A percentile compares a stretch with the other conserved stretches of the same genome.
These are phyloP conservation scores for Dynastes tityus DNA, from an alignment of 2,888 invertebrate species.

Conservation along the genomic window DNA sequence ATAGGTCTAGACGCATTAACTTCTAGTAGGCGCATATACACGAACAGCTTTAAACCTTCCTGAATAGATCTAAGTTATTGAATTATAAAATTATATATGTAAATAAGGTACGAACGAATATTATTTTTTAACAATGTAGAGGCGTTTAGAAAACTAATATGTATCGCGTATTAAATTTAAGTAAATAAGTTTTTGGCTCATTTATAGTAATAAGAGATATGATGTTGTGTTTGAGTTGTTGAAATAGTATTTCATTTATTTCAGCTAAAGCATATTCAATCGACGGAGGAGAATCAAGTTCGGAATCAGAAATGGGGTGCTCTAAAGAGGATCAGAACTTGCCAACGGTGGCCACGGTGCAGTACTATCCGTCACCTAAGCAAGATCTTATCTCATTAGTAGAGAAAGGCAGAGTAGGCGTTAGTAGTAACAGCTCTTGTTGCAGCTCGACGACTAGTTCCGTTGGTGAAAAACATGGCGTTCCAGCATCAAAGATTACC, in stretches of 20 bases:
- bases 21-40: no score
- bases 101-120: no score
- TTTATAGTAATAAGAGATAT: no score
- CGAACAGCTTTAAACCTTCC: no score
- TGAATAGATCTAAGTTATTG: no score
- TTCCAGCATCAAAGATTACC: constrained; percentile 63
- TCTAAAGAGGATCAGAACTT: constrained; percentile 54
- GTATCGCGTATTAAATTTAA: no score
- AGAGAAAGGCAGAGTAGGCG: constrained; percentile 72
- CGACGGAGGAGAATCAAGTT: constrained; percentile 79
- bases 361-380: constrained; percentile 65
- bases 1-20: no score
- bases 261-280: constrained; percentile 77
- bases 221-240: no score
- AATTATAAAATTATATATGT: no score
- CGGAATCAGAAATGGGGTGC: constrained; percentile 79
- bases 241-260: constrained; percentile 47
- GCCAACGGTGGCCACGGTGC: constrained; percentile 70
- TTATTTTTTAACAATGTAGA: no score
- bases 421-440: constrained; percentile 70
- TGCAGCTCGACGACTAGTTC: constrained; percentile 74
- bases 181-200: no score
- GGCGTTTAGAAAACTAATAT: no score
- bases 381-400: constrained; percentile 72
- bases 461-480: constrained; percentile 65